Percentiles rank a stretch among this genome's conserved stretches.
phyloP scores from a whole-genome alignment of 2,113 vertebrate species.

The Cygnus buccinator region DNA sequence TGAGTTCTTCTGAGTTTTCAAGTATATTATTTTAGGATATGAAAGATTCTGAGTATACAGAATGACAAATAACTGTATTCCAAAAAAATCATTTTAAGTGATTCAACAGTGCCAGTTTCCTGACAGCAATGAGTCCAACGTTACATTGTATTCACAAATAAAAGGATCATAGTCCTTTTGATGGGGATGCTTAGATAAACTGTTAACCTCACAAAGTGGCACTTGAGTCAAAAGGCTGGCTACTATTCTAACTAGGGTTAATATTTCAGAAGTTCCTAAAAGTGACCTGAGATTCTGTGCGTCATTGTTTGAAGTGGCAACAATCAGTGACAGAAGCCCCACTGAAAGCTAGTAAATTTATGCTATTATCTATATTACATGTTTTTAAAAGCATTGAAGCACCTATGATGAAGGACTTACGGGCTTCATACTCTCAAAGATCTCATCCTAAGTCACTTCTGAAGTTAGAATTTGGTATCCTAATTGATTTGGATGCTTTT shows the following conservation, averaged over 20 bases:
- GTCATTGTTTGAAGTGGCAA: background rate
- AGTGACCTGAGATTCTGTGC: background rate
- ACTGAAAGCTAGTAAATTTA: background rate
- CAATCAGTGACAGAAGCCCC: background rate
- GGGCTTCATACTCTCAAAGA: background rate
- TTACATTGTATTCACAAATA: background rate
- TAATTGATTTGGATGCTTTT: background rate
- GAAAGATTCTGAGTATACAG: background rate
- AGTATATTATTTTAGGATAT: background rate
- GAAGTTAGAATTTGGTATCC: background rate
- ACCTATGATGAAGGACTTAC: background rate
- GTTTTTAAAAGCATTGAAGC: background rate
- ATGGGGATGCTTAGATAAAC: background rate
- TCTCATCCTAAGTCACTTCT: background rate
- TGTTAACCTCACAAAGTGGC: background rate
- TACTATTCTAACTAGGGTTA: background rate
- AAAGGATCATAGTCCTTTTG: background rate
- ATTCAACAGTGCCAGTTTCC: background rate
- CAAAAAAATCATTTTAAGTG: background rate
- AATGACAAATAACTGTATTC: background rate
- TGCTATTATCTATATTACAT: background rate
- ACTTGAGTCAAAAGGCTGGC: background rate
- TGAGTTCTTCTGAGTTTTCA: background rate
- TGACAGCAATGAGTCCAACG: background rate
- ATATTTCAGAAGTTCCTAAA: background rate